Base-by-base conservation (phyloP, 2,113 vertebrate species). In the Nannospalax galili region DNA sequence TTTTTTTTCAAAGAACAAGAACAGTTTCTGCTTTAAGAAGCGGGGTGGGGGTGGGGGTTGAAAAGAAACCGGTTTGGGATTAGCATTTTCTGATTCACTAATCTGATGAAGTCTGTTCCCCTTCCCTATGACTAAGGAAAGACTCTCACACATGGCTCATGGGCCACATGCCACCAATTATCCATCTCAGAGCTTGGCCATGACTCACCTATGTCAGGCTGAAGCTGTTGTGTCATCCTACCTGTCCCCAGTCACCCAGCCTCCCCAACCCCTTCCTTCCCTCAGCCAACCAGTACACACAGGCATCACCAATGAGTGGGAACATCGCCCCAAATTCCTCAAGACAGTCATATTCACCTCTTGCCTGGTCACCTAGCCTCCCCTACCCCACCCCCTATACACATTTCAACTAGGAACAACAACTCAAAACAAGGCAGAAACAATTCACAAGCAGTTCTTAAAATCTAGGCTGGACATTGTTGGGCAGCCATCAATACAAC, bases 1-100 rank as follows among this genome's bases (percentile, higher is more conserved):
- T 89, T 81, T 85, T 97, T 94, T 48, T 60, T 7, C 3, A 86
- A 97, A 97, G 97, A 95, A 97, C 96, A 98, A 93, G 62, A 96
- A 84, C 94, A 81, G 94, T 84, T 0, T 90, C 97, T 97, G 96
- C 65, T 94, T 93, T 84, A 48, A 65, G 75, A 56, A 91, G n/a
- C n/a, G n/a, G n/a, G 84, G 70, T 56, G 69, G n/a, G 52, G 69
- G 35, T 14, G 15, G 58, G 72, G 70, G 92, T 67, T 64, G 40
- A 96, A 92, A 95, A 70, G 35, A 91, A 89, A 37, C 92, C 20
- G 19, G 88, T 35, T 65, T 88, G 81, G 81, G 92, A 95, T 96
- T 93, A 95, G 85, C 14, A 1, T 85, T 52, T 91, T 95, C 88
- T 95, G 94, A 94, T 93, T 93, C 96, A 91, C 92, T 92, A 88